Base-by-base conservation (phyloP, 37 sponge, comb jelly and placozoan species). In the Hexactinellida sp. region DNA sequence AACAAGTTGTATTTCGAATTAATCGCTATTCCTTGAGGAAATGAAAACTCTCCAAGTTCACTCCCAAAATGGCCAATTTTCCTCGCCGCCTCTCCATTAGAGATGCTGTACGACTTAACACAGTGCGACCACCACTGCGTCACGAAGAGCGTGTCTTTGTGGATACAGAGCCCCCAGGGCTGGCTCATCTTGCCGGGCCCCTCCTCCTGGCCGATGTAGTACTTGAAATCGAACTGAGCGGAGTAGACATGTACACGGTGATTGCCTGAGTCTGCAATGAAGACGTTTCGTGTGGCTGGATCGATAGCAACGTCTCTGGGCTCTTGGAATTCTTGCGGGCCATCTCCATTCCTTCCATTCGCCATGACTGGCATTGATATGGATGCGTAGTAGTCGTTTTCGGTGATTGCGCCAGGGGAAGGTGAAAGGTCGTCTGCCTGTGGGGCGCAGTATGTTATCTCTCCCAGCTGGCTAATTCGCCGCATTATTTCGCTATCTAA, bases 191-290 rank as follows among this genome's bases (percentile, higher is more conserved):
- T 63, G 5, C 76, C 76, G 5, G 76, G 28, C 3, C 84, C 88
- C 87, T 89, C 85, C 82, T 87, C 23, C 82, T 32, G 36, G 23
- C 54, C 51, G 85, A 85, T 39, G 85, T 85, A 24, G 54, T 85
- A 85, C 51, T 24, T 36, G 55, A 86, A 37, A 52, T 38, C n/a
- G 84, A 37, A 83, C 38, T 24, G 39, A 10, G 84, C 84, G 5
- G 39, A 83, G 41, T 83, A 38, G 38, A 83, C 84, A 28, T 38
- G 36, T 7, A 38, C 41, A 36, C 41, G 41, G 19, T 37, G 84
- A 28, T 38, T 9, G 10, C 41, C 84, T 24, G 38, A 83, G 24
- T 83, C 84, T 3, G 76, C 76, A n/a, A 63, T 63, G 76, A 63
- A 63, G 30, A 63, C 13, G 34, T 63, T 63, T 28, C 34, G 3